phyloP scores from a whole-genome alignment of 92 coral and sea anemone species.

The Epizoanthus fatuus region DNA sequence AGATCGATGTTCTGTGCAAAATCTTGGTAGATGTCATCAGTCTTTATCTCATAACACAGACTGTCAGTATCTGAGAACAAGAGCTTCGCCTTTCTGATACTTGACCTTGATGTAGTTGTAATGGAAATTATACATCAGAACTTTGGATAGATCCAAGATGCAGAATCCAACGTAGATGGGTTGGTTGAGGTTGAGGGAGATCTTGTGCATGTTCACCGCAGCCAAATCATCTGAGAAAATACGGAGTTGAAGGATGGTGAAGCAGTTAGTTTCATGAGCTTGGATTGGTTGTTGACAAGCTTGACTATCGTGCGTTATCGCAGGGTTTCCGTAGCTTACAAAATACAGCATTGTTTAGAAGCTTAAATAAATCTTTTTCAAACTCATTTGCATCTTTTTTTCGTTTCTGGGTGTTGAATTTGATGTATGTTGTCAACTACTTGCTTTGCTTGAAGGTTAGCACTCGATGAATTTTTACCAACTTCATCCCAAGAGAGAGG shows the following conservation, averaged over 20 bases:
- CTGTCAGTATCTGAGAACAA: constrained; percentile 1
- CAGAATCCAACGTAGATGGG: constrained; percentile 32
- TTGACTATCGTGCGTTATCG: constrained; percentile 9
- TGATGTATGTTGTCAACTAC: too few relatives aligned
- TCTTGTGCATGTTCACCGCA: constrained; percentile 5
- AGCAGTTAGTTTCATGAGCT: constrained; percentile 8
- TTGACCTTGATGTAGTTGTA: constrained; percentile 14
- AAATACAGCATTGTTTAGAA: too few relatives aligned
- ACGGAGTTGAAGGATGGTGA: constrained; percentile 31
- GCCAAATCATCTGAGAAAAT: constrained; percentile 7
- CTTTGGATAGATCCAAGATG: constrained; percentile 27
- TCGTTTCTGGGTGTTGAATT: too few relatives aligned
- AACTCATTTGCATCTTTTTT: too few relatives aligned
- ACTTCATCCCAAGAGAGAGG: too few relatives aligned
- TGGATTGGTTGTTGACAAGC: neutral
- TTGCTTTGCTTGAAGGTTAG: too few relatives aligned
- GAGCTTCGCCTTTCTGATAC: neutral
- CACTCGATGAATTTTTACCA: too few relatives aligned
- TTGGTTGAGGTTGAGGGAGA: constrained; percentile 4
- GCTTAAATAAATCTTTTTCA: too few relatives aligned
- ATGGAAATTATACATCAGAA: constrained; percentile 17
- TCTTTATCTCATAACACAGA: neutral
- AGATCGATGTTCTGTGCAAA: neutral
- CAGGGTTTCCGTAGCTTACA: constrained; percentile 2
- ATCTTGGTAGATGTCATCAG: neutral